These are phyloP conservation scores for Galerucella nymphaeae DNA, from an alignment of 2,888 invertebrate genomes.

Conservation along the genomic window DNA sequence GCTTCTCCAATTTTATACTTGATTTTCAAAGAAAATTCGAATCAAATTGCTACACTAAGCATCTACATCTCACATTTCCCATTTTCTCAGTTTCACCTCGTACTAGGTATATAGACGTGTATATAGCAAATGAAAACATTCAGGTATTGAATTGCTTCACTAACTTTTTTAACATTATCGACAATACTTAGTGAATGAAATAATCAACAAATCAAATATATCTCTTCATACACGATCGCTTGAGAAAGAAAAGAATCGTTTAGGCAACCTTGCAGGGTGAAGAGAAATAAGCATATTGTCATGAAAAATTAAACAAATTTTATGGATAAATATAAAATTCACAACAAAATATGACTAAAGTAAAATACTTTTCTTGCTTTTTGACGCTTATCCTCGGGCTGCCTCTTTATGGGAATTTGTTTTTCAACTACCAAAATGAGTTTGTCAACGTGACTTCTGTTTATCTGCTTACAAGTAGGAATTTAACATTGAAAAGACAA, in stretches of 20 bases:
- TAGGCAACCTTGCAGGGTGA: too few relatives aligned
- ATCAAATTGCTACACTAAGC: constrained; percentile 33
- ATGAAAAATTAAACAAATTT: too few relatives aligned
- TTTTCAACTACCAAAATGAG: too few relatives aligned
- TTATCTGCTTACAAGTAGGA: background rate
- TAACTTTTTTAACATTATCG: background rate
- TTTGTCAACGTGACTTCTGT: too few relatives aligned
- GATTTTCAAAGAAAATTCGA: constrained; percentile 45
- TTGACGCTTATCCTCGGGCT: too few relatives aligned
- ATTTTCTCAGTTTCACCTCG: constrained; percentile 10
- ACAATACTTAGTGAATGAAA: background rate
- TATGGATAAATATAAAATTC: too few relatives aligned
- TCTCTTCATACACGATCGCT: too few relatives aligned
- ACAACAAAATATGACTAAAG: too few relatives aligned
- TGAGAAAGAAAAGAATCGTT: too few relatives aligned
- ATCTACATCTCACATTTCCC: constrained; percentile 31
- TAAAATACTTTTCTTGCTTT: too few relatives aligned
- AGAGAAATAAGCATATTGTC: too few relatives aligned
- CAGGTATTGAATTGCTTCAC: background rate
- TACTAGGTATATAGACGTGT: background rate
- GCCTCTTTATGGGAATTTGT: too few relatives aligned
- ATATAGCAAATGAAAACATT: constrained; percentile 2
- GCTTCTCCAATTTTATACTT: constrained; percentile 40
- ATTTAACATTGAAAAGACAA: background rate
- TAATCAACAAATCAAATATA: background rate